These are phyloP conservation scores for Nematolebias whitei DNA, from an alignment of 2,113 vertebrate genomes.

Conservation along the genomic window DNA sequence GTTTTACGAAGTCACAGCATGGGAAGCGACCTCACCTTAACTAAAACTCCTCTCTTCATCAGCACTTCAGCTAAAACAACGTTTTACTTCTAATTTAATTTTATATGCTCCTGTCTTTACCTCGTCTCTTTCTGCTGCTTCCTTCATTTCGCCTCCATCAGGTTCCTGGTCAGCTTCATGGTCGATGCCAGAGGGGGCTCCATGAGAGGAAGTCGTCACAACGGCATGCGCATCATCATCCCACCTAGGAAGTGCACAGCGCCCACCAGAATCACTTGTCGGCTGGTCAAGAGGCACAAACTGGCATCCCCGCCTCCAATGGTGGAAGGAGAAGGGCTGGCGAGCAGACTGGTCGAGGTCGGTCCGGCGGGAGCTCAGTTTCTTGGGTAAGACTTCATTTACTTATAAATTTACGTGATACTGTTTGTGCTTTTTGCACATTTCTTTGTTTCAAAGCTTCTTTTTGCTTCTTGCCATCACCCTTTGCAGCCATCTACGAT, in stretches of 20 bases:
- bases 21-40: slow-evolving; percentile 54
- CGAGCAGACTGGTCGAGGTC: slow-evolving; percentile 96
- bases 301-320: slow-evolving; percentile 95
- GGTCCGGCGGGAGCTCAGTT: slow-evolving; percentile 97
- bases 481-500: slow-evolving; percentile 64
- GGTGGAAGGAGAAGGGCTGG: slow-evolving; percentile 98
- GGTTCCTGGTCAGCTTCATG: slow-evolving; percentile 99
- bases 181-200: slow-evolving; percentile 97
- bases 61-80: slow-evolving; percentile 24
- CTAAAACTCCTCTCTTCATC: slow-evolving; percentile 51
- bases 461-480: slow-evolving; percentile 60
- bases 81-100: slow-evolving; percentile 5
- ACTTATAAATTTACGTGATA: too few species aligned
- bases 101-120: not conserved
- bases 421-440: too few species aligned
- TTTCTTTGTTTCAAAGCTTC: slow-evolving; percentile 5
- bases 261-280: slow-evolving; percentile 97
- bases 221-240: slow-evolving; percentile 97
- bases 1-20: slow-evolving; percentile 70
- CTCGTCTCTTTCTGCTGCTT: slow-evolving; percentile 3
- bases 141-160: slow-evolving; percentile 55
- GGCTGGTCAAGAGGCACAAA: slow-evolving; percentile 95
- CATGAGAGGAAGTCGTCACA: slow-evolving; percentile 97
- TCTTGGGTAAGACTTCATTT: slow-evolving; percentile 87
- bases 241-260: slow-evolving; percentile 96